These are phyloP conservation scores for Acronicta psi DNA, from an alignment of 2,888 invertebrate genomes.

Conservation along the genomic window DNA sequence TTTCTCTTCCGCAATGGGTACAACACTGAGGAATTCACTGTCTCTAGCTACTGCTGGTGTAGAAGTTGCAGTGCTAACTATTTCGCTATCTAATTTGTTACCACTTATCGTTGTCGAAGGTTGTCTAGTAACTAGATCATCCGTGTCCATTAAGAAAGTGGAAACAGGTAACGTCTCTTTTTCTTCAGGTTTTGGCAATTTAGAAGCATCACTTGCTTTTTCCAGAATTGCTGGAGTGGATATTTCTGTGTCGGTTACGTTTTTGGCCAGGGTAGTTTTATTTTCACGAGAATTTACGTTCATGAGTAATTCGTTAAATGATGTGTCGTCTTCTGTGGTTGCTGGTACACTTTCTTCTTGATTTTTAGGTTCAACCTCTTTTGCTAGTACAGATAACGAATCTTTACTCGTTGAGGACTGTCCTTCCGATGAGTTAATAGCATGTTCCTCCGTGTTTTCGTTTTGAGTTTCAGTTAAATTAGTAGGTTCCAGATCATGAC, in stretches of 20 bases:
- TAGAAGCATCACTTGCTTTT: conserved; percentile 32
- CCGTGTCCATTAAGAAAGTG: conserved; percentile 80
- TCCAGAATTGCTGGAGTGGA: conserved; percentile 9
- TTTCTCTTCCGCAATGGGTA: conserved; percentile 74
- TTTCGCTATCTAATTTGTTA: conserved; percentile 51
- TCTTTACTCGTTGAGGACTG: conserved; percentile 28
- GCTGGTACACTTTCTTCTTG: conserved; percentile 39
- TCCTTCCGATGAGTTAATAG: conserved; percentile 52
- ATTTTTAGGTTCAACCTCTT: conserved; percentile 38
- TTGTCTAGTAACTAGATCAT: conserved; percentile 73
- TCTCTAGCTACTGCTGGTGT: conserved; percentile 48
- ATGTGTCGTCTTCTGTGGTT: conserved; percentile 56
- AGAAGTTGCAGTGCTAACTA: conserved; percentile 41
- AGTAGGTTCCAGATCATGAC: conserved; percentile 82
- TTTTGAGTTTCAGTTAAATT: conserved; percentile 83
- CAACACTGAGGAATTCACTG: conserved; percentile 76
- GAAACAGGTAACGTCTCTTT: conserved; percentile 67
- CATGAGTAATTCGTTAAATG: conserved; percentile 60
- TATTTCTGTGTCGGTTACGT: conserved; percentile 12
- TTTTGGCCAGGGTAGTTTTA: conserved; percentile 40
- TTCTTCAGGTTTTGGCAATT: conserved; percentile 40
- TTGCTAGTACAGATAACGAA: conserved; percentile 27
- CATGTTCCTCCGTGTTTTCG: conserved; percentile 77
- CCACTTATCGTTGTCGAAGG: conserved; percentile 50
- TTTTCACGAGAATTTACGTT: conserved; percentile 58